Evolutionary conservation across 2,888 invertebrate genomes (phyloP).

Genomic region (Eustalomyia histrio): DNA sequence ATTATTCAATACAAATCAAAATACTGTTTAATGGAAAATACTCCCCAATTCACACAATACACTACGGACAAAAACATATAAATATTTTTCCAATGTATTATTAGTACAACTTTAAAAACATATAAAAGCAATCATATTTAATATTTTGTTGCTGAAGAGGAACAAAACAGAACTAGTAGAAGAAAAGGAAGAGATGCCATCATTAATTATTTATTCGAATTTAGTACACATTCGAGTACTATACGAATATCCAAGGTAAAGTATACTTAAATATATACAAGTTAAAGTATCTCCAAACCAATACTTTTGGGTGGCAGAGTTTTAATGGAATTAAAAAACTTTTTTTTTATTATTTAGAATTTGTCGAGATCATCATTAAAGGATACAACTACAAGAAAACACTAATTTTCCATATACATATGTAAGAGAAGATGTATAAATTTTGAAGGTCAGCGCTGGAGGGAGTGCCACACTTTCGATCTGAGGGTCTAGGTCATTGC

Average conservation of each 20-base stretch:
- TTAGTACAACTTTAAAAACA: not conserved
- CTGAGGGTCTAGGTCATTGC: too few species aligned
- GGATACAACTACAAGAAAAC: too few species aligned
- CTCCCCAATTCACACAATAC: not conserved
- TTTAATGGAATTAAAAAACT: not conserved
- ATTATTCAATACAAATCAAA: constrained; percentile 1
- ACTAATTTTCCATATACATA: too few species aligned
- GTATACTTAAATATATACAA: not conserved
- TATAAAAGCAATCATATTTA: not conserved
- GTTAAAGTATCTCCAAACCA: not conserved
- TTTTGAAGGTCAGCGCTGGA: too few species aligned
- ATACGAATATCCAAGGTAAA: not conserved
- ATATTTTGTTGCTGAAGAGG: not conserved
- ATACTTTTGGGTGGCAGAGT: not conserved
- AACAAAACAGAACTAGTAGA: not conserved
- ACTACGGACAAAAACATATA: too few species aligned
- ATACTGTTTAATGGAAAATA: not conserved
- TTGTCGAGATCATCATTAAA: too few species aligned
- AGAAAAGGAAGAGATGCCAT: constrained; percentile 23
- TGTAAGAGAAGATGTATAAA: too few species aligned
- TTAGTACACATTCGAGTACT: constrained; percentile 11
- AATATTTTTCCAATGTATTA: not conserved
- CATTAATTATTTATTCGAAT: constrained; percentile 49
- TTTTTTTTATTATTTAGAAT: too few species aligned
- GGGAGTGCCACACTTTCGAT: too few species aligned